These are phyloP conservation scores for Menura novaehollandiae DNA, from an alignment of 2,113 vertebrate species.

Conservation along the genomic window DNA sequence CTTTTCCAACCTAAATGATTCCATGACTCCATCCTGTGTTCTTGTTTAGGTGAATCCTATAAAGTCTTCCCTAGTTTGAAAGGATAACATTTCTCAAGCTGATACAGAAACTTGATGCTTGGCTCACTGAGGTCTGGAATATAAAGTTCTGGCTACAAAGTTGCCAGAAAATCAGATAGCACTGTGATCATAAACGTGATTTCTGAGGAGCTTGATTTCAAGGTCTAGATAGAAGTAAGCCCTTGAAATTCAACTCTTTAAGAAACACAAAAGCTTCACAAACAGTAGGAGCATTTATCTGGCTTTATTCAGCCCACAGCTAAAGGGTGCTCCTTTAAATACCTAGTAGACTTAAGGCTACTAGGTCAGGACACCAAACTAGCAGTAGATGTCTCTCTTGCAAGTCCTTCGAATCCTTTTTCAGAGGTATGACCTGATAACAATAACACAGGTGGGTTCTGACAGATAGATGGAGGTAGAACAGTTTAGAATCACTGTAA, in stretches of 20 bases:
- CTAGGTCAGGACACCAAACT: not conserved
- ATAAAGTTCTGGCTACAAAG: not conserved
- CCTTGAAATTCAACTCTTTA: not conserved
- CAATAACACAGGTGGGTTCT: not conserved
- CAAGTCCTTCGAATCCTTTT: not conserved
- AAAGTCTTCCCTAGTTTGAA: not conserved
- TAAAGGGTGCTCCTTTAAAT: not conserved
- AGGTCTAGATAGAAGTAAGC: not conserved
- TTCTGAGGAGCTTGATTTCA: not conserved
- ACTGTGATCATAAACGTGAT: fast-evolving
- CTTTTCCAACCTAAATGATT: not conserved
- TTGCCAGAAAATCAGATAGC: not conserved
- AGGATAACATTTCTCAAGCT: not conserved
- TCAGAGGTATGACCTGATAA: not conserved
- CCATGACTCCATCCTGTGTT: not conserved
- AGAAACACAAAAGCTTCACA: not conserved
- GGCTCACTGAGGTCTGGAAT: not conserved
- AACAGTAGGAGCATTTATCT: not conserved
- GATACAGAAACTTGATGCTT: not conserved
- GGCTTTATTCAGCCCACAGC: not conserved
- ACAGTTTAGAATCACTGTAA: not conserved
- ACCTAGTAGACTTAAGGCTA: not conserved
- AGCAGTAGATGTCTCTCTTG: not conserved
- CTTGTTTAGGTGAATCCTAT: not conserved
- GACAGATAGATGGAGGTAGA: not conserved